A percentile compares a stretch with the other conserved stretches of the same genome.
Conservation (phyloP, 2,888 invertebrate species). For the Xestia sexstrigata region DNA sequence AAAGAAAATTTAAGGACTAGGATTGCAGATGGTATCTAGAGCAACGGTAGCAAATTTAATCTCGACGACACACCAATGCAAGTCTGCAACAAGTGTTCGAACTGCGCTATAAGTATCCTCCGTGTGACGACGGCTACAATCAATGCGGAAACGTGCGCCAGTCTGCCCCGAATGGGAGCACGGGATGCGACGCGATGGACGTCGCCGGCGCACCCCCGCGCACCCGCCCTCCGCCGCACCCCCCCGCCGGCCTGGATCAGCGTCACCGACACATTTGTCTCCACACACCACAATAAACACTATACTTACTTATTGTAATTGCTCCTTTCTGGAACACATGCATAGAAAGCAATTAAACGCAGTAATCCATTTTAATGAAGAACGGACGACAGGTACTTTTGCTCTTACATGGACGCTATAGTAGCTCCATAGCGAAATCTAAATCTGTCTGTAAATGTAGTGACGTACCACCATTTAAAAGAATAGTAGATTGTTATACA, state of each 20-base stretch:
- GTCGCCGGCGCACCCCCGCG: slow-evolving; percentile 70
- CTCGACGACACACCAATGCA: slow-evolving; percentile 61
- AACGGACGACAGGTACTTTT: slow-evolving; percentile 14
- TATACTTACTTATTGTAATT: slow-evolving; percentile 64
- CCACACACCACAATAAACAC: slow-evolving; percentile 70
- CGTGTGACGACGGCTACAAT: slow-evolving; percentile 84
- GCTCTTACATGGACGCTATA: not conserved
- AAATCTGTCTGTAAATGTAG: slow-evolving; percentile 6
- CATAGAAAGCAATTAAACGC: slow-evolving; percentile 51
- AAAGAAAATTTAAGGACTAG: slow-evolving; percentile 58
- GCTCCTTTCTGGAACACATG: slow-evolving; percentile 60
- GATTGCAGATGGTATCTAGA: slow-evolving; percentile 58
- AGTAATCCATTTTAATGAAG: slow-evolving; percentile 37
- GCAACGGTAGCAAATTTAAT: slow-evolving; percentile 60
- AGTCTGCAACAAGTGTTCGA: slow-evolving; percentile 68
- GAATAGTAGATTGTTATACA: no score
- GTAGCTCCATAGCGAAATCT: not conserved
- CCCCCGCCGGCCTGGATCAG: slow-evolving; percentile 66
- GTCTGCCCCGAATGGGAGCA: slow-evolving; percentile 85
- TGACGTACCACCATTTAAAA: slow-evolving; percentile 28
- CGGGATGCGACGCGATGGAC: slow-evolving; percentile 84
- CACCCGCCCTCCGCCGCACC: slow-evolving; percentile 60
- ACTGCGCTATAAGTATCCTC: slow-evolving; percentile 83
- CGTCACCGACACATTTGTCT: slow-evolving; percentile 82
- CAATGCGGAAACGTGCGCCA: slow-evolving; percentile 87